Percentiles rank a stretch among this genome's conserved stretches.
Conservation (phyloP, 2,113 vertebrate species). For the Scomber colias region DNA sequence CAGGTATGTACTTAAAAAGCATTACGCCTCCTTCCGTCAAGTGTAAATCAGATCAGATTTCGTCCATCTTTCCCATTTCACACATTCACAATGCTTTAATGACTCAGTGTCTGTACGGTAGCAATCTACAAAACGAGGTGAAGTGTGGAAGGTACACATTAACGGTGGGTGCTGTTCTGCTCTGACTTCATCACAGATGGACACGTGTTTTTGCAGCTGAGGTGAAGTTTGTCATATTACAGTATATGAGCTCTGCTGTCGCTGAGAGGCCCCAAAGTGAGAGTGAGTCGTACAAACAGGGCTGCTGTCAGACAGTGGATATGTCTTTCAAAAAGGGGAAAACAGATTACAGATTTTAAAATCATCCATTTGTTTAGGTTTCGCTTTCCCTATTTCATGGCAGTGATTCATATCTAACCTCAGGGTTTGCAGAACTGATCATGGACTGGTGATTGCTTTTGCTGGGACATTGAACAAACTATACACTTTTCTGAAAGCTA, state of each 20-base stretch:
- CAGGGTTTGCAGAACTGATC: conserved; percentile 11
- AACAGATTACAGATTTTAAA: conserved; percentile 34
- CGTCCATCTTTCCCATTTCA: conserved; percentile 56
- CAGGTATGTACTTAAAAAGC: conserved; percentile 53
- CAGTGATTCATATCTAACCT: conserved; percentile 29
- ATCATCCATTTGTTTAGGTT: background rate
- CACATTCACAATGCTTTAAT: conserved; percentile 69
- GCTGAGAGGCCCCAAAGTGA: conserved; percentile 26
- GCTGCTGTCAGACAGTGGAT: conserved; percentile 48
- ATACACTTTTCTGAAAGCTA: conserved; percentile 26
- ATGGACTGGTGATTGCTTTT: conserved; percentile 42
- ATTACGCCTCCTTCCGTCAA: conserved; percentile 61
- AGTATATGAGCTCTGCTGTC: conserved; percentile 37
- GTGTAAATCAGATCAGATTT: conserved; percentile 67
- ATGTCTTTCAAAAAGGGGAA: conserved; percentile 32
- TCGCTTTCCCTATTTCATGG: conserved; percentile 6
- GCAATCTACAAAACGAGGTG: conserved; percentile 63
- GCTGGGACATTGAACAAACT: conserved; percentile 30
- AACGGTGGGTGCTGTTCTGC: conserved; percentile 45
- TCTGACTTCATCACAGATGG: conserved; percentile 36
- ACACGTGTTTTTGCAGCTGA: conserved; percentile 53
- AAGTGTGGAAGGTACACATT: conserved; percentile 65
- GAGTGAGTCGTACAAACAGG: conserved; percentile 36
- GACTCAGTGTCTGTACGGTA: conserved; percentile 73
- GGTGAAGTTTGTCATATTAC: conserved; percentile 42